A percentile compares a stretch with the other conserved stretches of the same genome.
These are phyloP conservation scores for Beris morrisii DNA, from an alignment of 2,888 invertebrate species.

Conservation along the genomic window DNA sequence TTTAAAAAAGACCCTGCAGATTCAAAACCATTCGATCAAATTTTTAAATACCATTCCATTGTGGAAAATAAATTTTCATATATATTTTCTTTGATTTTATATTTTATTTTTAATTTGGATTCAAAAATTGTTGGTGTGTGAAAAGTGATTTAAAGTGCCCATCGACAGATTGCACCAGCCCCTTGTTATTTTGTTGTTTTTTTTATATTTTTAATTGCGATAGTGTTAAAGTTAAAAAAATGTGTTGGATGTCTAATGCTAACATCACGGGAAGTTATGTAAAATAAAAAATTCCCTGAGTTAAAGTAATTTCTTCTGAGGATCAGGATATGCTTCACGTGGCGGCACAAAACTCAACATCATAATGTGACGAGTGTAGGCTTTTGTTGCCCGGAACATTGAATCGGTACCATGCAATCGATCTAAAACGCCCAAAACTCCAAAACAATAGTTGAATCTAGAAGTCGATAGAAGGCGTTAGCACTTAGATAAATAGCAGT, in stretches of 20 bases:
- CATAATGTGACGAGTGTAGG: conserved; percentile 72
- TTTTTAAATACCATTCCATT: neutral
- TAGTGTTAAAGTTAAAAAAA: conserved; percentile 22
- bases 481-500: neutral
- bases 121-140: neutral
- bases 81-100: neutral
- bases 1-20: neutral
- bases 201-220: conserved; percentile 16
- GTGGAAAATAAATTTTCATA: neutral
- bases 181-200: conserved; percentile 15
- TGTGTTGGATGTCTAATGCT: conserved; percentile 1
- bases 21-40: too few species aligned
- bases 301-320: conserved; percentile 49
- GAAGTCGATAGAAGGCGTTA: conserved; percentile 31
- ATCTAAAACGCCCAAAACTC: conserved; percentile 79
- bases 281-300: neutral
- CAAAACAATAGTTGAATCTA: conserved; percentile 84
- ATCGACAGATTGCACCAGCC: conserved; percentile 15
- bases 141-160: neutral
- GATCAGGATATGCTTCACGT: conserved; percentile 69
- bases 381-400: conserved; percentile 70
- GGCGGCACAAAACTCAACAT: conserved; percentile 69
- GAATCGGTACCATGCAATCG: conserved; percentile 81
- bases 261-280: neutral
- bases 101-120: neutral